Percentiles rank a stretch among this genome's conserved stretches.
Conservation (phyloP, 2,113 vertebrate genomes). For the Lampris incognitus region DNA sequence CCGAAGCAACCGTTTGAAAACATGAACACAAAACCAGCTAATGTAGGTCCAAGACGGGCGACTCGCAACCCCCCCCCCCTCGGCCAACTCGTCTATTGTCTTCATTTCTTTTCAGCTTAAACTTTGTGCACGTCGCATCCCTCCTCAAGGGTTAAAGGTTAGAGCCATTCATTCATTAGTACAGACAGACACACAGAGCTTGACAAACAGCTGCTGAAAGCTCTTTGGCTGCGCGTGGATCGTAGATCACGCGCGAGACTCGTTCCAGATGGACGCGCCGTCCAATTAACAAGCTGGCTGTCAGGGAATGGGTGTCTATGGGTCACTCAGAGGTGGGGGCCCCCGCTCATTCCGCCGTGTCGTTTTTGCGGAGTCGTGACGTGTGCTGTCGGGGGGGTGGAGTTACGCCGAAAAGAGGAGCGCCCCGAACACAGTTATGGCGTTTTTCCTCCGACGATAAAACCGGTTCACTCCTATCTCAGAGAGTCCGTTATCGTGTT, state of each 20-base stretch:
- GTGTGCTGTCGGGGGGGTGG: slow-evolving; percentile 35
- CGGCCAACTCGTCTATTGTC: slow-evolving; percentile 43
- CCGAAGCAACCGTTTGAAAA: not conserved
- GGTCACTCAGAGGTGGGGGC: slow-evolving; percentile 10
- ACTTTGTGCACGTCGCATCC: slow-evolving; percentile 29
- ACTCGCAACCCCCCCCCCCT: not conserved
- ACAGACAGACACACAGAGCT: slow-evolving; percentile 63
- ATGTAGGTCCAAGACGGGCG: slow-evolving; percentile 19
- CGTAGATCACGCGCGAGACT: slow-evolving; percentile 50
- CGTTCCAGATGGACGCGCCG: slow-evolving; percentile 68
- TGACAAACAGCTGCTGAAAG: slow-evolving; percentile 66
- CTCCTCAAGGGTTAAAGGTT: slow-evolving; percentile 67
- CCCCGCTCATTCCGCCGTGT: slow-evolving; percentile 42
- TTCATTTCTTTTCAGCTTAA: slow-evolving; percentile 18
- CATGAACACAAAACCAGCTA: slow-evolving; percentile 1
- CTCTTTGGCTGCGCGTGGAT: slow-evolving; percentile 49
- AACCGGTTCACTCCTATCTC: slow-evolving; percentile 42
- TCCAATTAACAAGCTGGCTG: slow-evolving; percentile 61
- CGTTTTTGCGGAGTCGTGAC: slow-evolving; percentile 55
- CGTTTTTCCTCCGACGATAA: slow-evolving; percentile 48
- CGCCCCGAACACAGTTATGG: slow-evolving; percentile 24
- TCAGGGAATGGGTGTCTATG: slow-evolving; percentile 39
- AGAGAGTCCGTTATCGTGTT: slow-evolving; percentile 53
- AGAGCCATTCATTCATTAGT: slow-evolving; percentile 74
- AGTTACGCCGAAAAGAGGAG: slow-evolving; percentile 45